These are phyloP conservation scores for Bombus confusus DNA, from an alignment of 1,140 invertebrate species.

Conservation along the genomic window DNA sequence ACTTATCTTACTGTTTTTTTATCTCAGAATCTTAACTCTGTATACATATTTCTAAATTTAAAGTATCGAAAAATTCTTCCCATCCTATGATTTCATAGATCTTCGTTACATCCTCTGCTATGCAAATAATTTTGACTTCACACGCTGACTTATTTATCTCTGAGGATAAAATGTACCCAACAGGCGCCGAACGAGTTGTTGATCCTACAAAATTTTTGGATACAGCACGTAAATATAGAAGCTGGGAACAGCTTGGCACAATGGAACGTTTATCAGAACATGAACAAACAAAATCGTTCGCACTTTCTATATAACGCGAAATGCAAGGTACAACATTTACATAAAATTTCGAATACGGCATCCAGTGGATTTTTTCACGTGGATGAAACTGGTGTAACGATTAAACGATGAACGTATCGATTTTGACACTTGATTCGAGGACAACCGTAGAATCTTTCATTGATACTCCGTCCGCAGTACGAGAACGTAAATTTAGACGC, in stretches of 20 bases:
- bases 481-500: constrained; percentile 10
- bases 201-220: constrained; percentile 15
- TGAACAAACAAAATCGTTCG: background rate
- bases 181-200: background rate
- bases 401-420: background rate
- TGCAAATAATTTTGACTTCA: background rate
- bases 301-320: background rate
- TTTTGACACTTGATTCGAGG: background rate
- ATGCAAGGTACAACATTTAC: background rate
- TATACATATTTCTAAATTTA: background rate
- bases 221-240: constrained; percentile 9
- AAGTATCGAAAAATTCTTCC: background rate
- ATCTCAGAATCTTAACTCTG: background rate
- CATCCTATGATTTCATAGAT: background rate
- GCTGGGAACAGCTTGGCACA: background rate
- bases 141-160: background rate
- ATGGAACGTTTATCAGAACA: constrained; percentile 6
- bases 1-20: too few species aligned
- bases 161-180: background rate
- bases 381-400: background rate
- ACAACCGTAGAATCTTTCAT: background rate
- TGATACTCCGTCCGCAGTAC: background rate
- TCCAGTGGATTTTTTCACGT: background rate
- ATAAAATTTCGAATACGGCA: too few species aligned
- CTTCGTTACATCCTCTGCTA: background rate